Percentiles rank a stretch among this genome's conserved stretches.
phyloP scores from a whole-genome alignment of 2,113 vertebrate genomes.

The Chaenocephalus aceratus region DNA sequence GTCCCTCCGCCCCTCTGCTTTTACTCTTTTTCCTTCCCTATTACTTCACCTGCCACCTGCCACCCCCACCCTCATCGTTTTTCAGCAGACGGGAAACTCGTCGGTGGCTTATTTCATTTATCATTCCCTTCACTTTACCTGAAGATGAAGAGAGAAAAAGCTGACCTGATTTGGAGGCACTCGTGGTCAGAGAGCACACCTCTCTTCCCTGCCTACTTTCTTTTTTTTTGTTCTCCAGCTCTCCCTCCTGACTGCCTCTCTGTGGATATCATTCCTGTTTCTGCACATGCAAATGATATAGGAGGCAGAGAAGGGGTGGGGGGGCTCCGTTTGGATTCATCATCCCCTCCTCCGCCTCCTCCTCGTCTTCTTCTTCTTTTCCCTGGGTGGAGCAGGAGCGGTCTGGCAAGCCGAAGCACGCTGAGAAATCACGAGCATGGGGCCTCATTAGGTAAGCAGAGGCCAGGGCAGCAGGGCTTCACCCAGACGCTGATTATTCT shows the following conservation, averaged over 20 bases:
- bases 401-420: slow-evolving; percentile 65
- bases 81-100: slow-evolving; percentile 69
- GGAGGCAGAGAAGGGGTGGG: slow-evolving; percentile 25
- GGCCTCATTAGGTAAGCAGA: slow-evolving; percentile 85
- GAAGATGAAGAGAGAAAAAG: slow-evolving; percentile 54
- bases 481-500: slow-evolving; percentile 75
- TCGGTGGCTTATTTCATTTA: slow-evolving; percentile 72
- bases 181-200: slow-evolving; percentile 47
- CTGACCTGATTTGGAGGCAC: slow-evolving; percentile 57
- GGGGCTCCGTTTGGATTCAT: slow-evolving; percentile 54
- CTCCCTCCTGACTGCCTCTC: slow-evolving; percentile 68
- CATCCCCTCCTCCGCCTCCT: slow-evolving; percentile 37
- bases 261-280: slow-evolving; percentile 70
- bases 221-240: slow-evolving; percentile 54
- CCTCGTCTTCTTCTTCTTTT: slow-evolving; percentile 54
- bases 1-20: slow-evolving; percentile 31
- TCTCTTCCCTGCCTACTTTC: slow-evolving; percentile 38
- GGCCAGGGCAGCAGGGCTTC: slow-evolving; percentile 75
- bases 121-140: slow-evolving; percentile 55
- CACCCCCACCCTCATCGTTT: slow-evolving; percentile 18
- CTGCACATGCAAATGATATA: slow-evolving; percentile 79
- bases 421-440: slow-evolving; percentile 76
- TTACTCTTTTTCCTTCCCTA: slow-evolving; percentile 10
- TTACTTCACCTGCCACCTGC: slow-evolving; percentile 67
- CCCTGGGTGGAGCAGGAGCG: slow-evolving; percentile 66